These are phyloP conservation scores for Perognathus longimembris DNA, from an alignment of 2,113 vertebrate genomes.

Conservation along the genomic window DNA sequence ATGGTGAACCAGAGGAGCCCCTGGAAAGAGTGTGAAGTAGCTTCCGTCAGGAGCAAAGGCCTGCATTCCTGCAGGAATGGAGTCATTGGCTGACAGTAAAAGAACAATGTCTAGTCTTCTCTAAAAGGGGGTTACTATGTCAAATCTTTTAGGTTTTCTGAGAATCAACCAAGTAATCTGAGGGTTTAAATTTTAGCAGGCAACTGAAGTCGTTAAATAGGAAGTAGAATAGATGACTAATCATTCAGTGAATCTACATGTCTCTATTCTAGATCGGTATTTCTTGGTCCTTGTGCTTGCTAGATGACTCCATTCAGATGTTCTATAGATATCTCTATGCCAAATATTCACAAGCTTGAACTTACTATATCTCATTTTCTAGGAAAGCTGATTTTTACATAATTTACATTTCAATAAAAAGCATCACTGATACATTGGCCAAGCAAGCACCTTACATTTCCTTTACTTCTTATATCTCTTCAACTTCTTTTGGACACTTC, in stretches of 20 bases:
- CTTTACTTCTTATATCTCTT: not conserved
- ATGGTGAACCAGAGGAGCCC: too few relatives aligned
- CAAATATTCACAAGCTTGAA: not conserved
- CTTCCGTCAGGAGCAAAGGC: not conserved
- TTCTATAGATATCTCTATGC: not conserved
- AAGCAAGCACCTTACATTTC: not conserved
- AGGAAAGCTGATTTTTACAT: constrained; percentile 8
- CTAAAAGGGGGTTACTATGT: not conserved
- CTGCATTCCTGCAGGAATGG: not conserved
- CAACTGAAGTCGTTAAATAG: not conserved
- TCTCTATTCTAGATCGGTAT: too few relatives aligned
- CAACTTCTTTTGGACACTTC: not conserved
- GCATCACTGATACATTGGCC: not conserved
- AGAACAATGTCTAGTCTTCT: not conserved
- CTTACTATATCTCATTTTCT: not conserved
- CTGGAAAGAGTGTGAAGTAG: not conserved
- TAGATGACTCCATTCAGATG: not conserved
- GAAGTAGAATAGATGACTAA: not conserved
- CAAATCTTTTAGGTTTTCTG: not conserved
- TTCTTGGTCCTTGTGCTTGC: not conserved
- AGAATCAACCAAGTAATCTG: not conserved
- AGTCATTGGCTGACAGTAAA: not conserved
- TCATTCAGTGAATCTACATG: not conserved
- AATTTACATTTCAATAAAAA: not conserved
- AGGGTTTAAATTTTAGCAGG: not conserved